Percentiles rank a stretch among this genome's conserved stretches.
Evolutionary conservation across 2,888 invertebrate species (phyloP).

Genomic region (Epiblema foenella): DNA sequence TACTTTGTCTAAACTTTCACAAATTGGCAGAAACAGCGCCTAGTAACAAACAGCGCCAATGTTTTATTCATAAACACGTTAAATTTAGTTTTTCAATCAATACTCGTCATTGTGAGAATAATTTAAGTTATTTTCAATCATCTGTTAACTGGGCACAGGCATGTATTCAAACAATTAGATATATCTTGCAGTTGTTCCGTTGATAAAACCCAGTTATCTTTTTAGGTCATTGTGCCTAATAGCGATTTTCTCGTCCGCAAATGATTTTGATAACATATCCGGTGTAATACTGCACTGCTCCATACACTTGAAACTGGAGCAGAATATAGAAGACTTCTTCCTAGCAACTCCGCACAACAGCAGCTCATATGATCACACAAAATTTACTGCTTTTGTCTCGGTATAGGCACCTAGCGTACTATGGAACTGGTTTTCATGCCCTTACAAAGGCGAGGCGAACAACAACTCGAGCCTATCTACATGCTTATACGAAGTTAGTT

Average conservation of each 20-base stretch:
- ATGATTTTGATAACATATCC: constrained; percentile 65
- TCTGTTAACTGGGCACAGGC: background rate
- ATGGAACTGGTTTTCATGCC: constrained; percentile 68
- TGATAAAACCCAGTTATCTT: constrained; percentile 65
- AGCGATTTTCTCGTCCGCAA: constrained; percentile 60
- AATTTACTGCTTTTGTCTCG: constrained; percentile 60
- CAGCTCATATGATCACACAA: constrained; percentile 51
- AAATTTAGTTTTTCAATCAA: constrained; percentile 7
- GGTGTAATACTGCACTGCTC: constrained; percentile 50
- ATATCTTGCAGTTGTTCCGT: constrained; percentile 59
- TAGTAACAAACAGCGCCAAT: constrained; percentile 22
- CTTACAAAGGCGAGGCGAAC: constrained; percentile 63
- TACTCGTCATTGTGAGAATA: background rate
- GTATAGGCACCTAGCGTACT: constrained; percentile 48
- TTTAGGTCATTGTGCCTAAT: constrained; percentile 68
- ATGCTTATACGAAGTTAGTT: constrained; percentile 57
- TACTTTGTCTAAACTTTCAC: constrained; percentile 36
- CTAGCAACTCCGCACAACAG: constrained; percentile 48
- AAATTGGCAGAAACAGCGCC: constrained; percentile 28
- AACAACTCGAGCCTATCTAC: constrained; percentile 61
- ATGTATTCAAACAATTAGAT: constrained; percentile 43
- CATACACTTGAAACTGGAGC: constrained; percentile 1
- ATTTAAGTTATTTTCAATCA: background rate
- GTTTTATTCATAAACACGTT: constrained; percentile 15
- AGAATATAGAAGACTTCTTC: background rate